Evolutionary conservation across 2,797 vertebrate species (phyloP).

Genomic region (Diceros bicornis): DNA sequence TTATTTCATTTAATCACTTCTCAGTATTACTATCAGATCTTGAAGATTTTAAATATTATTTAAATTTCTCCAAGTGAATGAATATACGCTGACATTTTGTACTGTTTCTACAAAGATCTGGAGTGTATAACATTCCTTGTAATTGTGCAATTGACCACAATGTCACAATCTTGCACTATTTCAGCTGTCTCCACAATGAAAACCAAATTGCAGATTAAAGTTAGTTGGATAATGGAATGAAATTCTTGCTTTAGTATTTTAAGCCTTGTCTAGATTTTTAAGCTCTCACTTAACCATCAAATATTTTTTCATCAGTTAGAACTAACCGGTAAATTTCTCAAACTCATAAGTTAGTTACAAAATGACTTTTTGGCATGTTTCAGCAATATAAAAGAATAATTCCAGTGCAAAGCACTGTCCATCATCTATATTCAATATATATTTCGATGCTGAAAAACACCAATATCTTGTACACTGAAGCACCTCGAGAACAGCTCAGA

Average conservation of each 20-base stretch:
- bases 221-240: not conserved
- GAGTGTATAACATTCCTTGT: conserved; percentile 25
- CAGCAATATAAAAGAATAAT: conserved; percentile 10
- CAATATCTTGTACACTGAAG: not conserved
- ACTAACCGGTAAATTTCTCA: conserved; percentile 35
- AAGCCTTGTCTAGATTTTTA: conserved; percentile 23
- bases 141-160: conserved; percentile 22
- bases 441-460: not conserved
- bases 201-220: conserved; percentile 65
- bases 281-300: not conserved
- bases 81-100: not conserved
- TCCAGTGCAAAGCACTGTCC: not conserved
- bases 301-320: not conserved
- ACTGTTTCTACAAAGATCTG: conserved; percentile 15
- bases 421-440: not conserved
- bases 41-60: conserved; percentile 39
- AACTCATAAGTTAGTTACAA: not conserved
- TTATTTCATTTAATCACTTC: not conserved
- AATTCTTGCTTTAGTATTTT: conserved; percentile 25
- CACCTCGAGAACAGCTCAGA: not conserved
- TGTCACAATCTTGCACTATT: conserved; percentile 37
- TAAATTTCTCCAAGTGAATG: conserved; percentile 45
- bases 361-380: conserved; percentile 6
- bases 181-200: conserved; percentile 51
- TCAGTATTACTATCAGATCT: not conserved